These are phyloP conservation scores for Limenitis arthemis DNA, from an alignment of 2,888 invertebrate species.

Conservation along the genomic window DNA sequence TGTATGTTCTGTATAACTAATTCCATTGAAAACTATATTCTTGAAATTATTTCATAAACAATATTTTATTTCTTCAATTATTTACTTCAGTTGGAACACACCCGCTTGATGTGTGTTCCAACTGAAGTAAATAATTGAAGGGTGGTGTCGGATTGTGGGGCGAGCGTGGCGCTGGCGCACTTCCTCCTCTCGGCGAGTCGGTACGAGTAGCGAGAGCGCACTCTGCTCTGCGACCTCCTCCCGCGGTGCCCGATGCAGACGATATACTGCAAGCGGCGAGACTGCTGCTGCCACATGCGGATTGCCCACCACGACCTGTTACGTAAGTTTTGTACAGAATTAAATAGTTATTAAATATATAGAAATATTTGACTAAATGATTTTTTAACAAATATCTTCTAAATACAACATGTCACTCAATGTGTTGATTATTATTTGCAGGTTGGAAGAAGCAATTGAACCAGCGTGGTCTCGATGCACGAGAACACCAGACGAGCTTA, in stretches of 20 bases:
- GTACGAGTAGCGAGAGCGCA: constrained; percentile 87
- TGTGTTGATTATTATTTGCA: constrained; percentile 28
- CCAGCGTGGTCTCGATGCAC: constrained; percentile 57
- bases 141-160: constrained; percentile 77
- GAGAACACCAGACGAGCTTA: constrained; percentile 67
- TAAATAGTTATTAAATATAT: neutral
- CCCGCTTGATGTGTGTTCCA: too few species aligned
- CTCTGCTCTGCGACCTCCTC: constrained; percentile 84
- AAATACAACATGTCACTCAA: neutral
- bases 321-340: constrained; percentile 58
- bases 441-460: constrained; percentile 71
- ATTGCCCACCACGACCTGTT: constrained; percentile 86
- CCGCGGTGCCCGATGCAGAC: constrained; percentile 86
- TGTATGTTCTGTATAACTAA: neutral
- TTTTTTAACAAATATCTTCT: neutral
- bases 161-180: constrained; percentile 88
- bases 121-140: constrained; percentile 34
- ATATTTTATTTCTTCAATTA: neutral
- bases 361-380: neutral
- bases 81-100: constrained; percentile 74
- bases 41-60: neutral
- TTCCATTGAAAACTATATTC: neutral
- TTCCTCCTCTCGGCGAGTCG: constrained; percentile 95
- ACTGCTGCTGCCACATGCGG: constrained; percentile 88
- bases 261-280: constrained; percentile 92